phyloP scores from a whole-genome alignment of 2,888 invertebrate genomes.

The Melipona beecheii region DNA sequence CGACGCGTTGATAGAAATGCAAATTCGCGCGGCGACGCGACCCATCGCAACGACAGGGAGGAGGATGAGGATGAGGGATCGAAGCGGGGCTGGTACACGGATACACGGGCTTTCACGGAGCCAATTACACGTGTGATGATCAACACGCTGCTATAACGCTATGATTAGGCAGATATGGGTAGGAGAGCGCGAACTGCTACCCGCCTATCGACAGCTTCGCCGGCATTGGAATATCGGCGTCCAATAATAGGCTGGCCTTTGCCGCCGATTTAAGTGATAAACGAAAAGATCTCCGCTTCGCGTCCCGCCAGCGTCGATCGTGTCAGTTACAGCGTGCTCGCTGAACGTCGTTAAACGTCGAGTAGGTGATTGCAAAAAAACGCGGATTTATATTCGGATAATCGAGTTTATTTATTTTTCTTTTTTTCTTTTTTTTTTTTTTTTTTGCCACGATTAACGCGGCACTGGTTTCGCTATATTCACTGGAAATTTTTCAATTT shows the following conservation, averaged over 20 bases:
- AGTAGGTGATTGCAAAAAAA: neutral
- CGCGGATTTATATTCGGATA: too few species aligned
- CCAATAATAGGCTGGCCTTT: constrained; percentile 61
- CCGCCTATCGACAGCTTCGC: constrained; percentile 56
- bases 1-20: constrained; percentile 55
- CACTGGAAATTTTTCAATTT: too few species aligned
- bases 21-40: constrained; percentile 50
- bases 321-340: neutral
- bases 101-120: constrained; percentile 50
- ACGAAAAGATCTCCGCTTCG: constrained; percentile 33
- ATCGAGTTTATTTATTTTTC: too few species aligned
- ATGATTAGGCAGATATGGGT: constrained; percentile 63
- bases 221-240: constrained; percentile 62
- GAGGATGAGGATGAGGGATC: constrained; percentile 9
- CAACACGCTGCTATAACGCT: constrained; percentile 63
- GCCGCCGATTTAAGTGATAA: constrained; percentile 43
- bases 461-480: too few species aligned
- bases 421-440: too few species aligned
- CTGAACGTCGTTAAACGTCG: neutral
- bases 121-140: constrained; percentile 72
- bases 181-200: constrained; percentile 21
- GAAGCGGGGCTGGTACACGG: constrained; percentile 41
- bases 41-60: neutral
- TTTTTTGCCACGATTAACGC: too few species aligned
- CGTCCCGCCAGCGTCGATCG: neutral